Evolutionary conservation across 1,140 invertebrate genomes (phyloP), one percentile per base, ranked within the genome.

Genomic region (Dinoponera quadriceps): DNA sequence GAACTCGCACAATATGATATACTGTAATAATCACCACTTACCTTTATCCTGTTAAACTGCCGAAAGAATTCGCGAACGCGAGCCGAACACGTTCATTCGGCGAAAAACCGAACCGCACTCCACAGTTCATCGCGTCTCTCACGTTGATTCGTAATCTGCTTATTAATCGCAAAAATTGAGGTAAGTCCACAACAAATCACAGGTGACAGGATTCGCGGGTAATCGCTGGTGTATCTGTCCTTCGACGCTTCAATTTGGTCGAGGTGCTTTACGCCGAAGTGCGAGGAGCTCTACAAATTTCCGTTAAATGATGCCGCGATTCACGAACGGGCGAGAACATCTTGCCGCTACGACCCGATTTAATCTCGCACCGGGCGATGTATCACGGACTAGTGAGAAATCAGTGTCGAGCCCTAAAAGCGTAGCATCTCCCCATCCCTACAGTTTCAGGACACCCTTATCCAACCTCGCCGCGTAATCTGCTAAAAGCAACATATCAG

Each of bases 401-500:
- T 80, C 75, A 80, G 75, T 80, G 75, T 80, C 22, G 51, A 27
- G 18, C 20, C 51, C 51, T 80, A 80, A 80, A 80, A 80, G 75
- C 75, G 51, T 80, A 57, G 65, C 51, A 9, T 25, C 38, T 11
- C 18, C 25, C 11, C 13, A 1, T 16, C 16, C 20, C 38, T 1
- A 3, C 38, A 18, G 22, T 18, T 20, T 7, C 16, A 20, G 66
- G 13, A 16, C 65, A 60, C 22, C 54, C 63, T 59, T 51, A 44
- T 33, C 65, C 65, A 69, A 57, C 60, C 49, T 68, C 14, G 33
- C 51, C 29, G 75, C 51, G 63, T 80, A 80, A 80, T 80, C 65
- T 80, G 75, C 75, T 80, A 80, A 80, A 80, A 80, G 75, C 75
- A 80, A 71, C 65, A 55, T 80, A 80, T 78, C 63, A 78, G 51